Base-by-base conservation (phyloP, 2,888 invertebrate genomes). In the Willowsia nigromaculata region DNA sequence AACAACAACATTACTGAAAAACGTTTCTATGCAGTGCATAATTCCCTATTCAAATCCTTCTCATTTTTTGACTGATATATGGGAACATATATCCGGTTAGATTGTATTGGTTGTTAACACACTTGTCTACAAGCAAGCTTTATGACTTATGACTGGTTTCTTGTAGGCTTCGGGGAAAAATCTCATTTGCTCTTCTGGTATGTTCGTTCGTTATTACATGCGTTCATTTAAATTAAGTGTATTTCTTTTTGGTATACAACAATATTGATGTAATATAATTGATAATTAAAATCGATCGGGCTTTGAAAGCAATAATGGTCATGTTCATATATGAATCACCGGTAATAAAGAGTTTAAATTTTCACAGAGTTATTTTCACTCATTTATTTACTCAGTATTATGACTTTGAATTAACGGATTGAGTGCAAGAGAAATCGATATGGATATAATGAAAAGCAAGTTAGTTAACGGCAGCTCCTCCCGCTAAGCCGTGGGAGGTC, bases 71-170 rank as follows among this genome's bases (percentile, higher is more conserved):
- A 59, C 74, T 84, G 84, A 74, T 84, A 84, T 74, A 84, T 84
- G 71, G n/a, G n/a, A 74, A 33, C 33, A 84, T 74, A 18, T 68
- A 84, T 84, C 84, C 84, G 84, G 84, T 74, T 30, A 65, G 65
- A 65, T 65, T 65, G 40, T 1, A 33, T 65, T 15, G 65, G 30
- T 59, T 59, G 25, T 25, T 59, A 59, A 15, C 33, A 33, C 65
- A 33, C 65, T 30, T 9, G 65, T 65, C 13, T 37, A 15, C n/a
- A 15, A 9, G 25, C 25, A 59, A 59, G 25, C 59, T 59, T 27
- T 11, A 27, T 53, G 3, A 27, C 25, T 9, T 59, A 27, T 59
- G 59, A 9, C 59, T 59, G 59, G 53, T 53, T n/a, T n/a, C n/a
- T n/a, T 25, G 27, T 59, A 25, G 25, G 25, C 1, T 59, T 59